Percentiles rank a stretch among this genome's conserved stretches.
Evolutionary conservation across 2,113 vertebrate genomes (phyloP).

Genomic region (Rhabdomys dilectus): DNA sequence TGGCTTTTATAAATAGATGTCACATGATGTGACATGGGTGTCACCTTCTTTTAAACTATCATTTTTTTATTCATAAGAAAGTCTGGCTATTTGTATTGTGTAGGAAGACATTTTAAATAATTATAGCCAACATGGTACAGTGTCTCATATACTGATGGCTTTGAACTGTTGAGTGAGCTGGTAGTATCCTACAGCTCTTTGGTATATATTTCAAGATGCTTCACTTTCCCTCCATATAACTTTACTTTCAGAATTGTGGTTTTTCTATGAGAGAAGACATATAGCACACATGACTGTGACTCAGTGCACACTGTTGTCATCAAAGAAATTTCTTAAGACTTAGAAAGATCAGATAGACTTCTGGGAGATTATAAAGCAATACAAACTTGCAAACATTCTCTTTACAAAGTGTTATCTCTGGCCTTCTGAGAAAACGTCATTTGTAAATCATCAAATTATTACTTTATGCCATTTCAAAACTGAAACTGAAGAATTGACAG

Average conservation of each 20-base stretch:
- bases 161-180: neutral
- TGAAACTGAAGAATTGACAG: constrained; percentile 52
- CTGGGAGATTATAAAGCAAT: constrained; percentile 15
- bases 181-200: neutral
- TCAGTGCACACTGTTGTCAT: neutral
- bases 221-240: neutral
- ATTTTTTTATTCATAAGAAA: neutral
- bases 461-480: constrained; percentile 67
- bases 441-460: constrained; percentile 67
- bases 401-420: constrained; percentile 30
- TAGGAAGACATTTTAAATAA: neutral
- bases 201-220: neutral
- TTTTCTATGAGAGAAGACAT: neutral
- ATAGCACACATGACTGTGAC: neutral
- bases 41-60: neutral
- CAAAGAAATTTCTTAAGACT: neutral
- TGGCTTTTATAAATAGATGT: neutral
- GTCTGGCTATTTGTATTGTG: neutral
- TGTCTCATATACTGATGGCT: neutral
- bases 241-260: neutral
- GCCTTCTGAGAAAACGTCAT: constrained; percentile 53
- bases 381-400: neutral
- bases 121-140: neutral
- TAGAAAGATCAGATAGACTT: neutral
- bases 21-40: too few species aligned